Evolutionary conservation across 2,113 vertebrate species (phyloP), one percentile per base, ranked within the genome.

Genomic region (Phoenicopterus ruber): DNA sequence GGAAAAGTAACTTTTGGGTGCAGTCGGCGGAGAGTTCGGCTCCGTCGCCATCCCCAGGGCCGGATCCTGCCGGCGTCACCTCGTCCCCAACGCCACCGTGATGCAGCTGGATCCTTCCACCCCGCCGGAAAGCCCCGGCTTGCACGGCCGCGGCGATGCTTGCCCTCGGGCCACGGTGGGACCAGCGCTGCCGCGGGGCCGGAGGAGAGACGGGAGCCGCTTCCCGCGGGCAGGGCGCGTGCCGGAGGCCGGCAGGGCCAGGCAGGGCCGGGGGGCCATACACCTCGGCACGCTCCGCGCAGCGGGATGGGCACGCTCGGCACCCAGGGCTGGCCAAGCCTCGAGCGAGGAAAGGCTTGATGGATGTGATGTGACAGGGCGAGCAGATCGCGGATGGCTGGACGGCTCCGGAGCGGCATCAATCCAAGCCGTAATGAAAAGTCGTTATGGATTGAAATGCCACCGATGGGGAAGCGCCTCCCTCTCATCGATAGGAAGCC

Each of bases 1-100:
- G 69, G 78, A 78, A 78, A 94, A 95, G 90, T 93, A 95, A 96
- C 93, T 97, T 95, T 83, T 58, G 65, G 80, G 71, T 71, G 74
- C 82, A 71, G 47, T 22, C 8, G 4, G 76, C 3, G 10, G 16
- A 1, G 2, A 63, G 36, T 46, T 36, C 3, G 11, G 24, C 82
- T 58, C 73, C 0, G 0, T 36, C 4, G 1, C 34, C 6, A 4
- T 44, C 82, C 63, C 78, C 19, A n/a, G 46, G 57, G 65, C 31
- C 12, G 14, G 49, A 65, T 77, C 31, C 81, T 61, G 59, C 82
- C 8, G 11, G 74, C 44, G 72, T 83, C 80, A 38, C 50, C 69
- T 88, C 8, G 14, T 58, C 9, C 42, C 63, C 21, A 0, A 0
- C 1, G 9, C 57, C 66, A 22, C 82, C 1, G 6, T 69, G 82